Base-by-base conservation (phyloP, 1,140 invertebrate species). In the Drosophila arizonae region DNA sequence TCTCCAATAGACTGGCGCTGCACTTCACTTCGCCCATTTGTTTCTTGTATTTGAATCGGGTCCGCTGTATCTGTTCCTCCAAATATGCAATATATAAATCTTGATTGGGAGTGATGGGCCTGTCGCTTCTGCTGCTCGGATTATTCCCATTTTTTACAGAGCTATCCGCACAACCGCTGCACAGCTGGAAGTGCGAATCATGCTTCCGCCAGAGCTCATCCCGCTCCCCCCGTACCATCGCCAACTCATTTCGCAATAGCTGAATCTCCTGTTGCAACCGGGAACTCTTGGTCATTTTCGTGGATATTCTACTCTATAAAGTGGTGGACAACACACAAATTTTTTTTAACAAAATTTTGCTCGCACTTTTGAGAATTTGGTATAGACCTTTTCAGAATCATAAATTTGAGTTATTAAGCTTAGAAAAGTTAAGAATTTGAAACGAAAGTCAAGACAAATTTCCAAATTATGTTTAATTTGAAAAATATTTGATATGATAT, bases 21-120 rank as follows among this genome's bases (percentile, higher is more conserved):
- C 45, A 15, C 30, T 76, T 81, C 4, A 87, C 72, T 5, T 60
- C 60, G 1, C 17, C 21, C 60, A 87, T 82, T n/a, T 81, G 67
- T 10, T 66, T 6, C 3, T 77, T 41, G 36, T 88, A 87, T 56
- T 82, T 86, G 1, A 9, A 13, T 0, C 79, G 76, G 0, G 76
- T 66, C 3, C 21, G 15, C n/a, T 72, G 55, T n/a, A 87, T 82
- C 26, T 87, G 72, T 5, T 88, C 63, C 69, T 87, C 82, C 17
- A 87, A 50, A 33, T 65, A 74, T 15, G 50, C 46, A 1, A 87
- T 82, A 17, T 87, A 87, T 5, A 26, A 21, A 4, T 77, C 58
- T 56, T 88, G 73, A 39, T 85, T 50, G n/a, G 21, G 8, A 4
- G 46, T 24, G 2, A 33, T 33, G 6, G 33, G 33, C 33, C 6